These are phyloP conservation scores for Saccostrea echinata DNA, from an alignment of 1,140 invertebrate species.

Conservation along the genomic window DNA sequence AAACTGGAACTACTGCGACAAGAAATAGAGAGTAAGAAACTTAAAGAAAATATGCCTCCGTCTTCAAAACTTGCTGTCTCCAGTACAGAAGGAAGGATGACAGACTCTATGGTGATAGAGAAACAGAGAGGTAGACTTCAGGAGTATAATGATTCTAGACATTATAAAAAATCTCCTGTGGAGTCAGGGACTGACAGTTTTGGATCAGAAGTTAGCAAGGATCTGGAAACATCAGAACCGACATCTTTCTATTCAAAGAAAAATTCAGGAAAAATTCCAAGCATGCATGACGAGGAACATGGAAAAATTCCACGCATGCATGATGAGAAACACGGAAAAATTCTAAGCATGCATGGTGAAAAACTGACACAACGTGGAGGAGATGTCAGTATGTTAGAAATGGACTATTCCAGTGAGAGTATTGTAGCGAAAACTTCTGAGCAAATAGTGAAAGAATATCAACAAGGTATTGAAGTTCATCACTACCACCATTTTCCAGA, in stretches of 20 bases:
- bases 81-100: background rate
- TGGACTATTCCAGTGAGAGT: background rate
- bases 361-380: background rate
- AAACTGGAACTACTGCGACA: background rate
- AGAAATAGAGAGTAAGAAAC: background rate
- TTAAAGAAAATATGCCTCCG: background rate
- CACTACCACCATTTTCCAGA: background rate
- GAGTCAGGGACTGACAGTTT: background rate
- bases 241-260: background rate
- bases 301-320: background rate
- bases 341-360: background rate
- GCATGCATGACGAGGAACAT: background rate
- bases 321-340: background rate
- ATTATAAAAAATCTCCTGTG: background rate
- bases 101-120: conserved; percentile 3
- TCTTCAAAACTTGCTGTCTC: background rate
- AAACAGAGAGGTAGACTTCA: background rate
- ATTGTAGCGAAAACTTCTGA: background rate
- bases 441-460: background rate
- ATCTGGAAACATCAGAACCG: background rate
- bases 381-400: background rate
- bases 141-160: background rate
- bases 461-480: background rate
- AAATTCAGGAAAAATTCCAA: background rate
- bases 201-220: background rate